Base-by-base conservation (phyloP, 2,113 vertebrate species). In the Porphyrio hochstetteri region DNA sequence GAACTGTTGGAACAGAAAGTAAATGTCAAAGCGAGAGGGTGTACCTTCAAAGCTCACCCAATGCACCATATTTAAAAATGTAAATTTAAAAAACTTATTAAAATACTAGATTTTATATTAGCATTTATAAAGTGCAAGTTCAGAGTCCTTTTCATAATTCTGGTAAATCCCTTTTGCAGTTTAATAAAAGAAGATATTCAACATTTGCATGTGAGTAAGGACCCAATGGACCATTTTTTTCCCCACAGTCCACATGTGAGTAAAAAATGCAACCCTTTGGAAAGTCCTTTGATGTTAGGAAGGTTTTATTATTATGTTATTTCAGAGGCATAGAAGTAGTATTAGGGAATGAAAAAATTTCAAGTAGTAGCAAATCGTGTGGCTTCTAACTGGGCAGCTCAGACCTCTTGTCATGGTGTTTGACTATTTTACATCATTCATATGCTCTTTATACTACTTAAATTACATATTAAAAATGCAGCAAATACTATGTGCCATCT, bases 111-210 rank as follows among this genome's bases (percentile, higher is more conserved):
- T 90, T 93, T 90, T 86, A 28, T 56, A 93, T 95, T 94, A 90
- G 72, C 71, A 92, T 95, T 94, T 96, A 86, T 71, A 90, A 97
- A 94, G 82, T 63, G 76, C 28, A 48, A 65, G n/a, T 82, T 82
- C 69, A 46, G 50, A 69, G 69, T 76, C 16, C 70, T 86, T 95
- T 86, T 70, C 50, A 52, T 75, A 88, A 89, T 78, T 95, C 82
- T 55, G 28, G 24, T 67, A 96, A 96, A 96, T 85, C 88, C 53
- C 48, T 91, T 90, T 89, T 93, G 61, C 81, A 84, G 72, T 82
- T 75, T 75, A 86, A 92, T 93, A 92, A 93, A 93, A 92, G 85
- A 85, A 91, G 86, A 82, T 59, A 89, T 70, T 93, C 53, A 21
- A 63, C 48, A 88, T 82, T 94, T 89, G 50, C 88, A 94, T 83